phyloP scores from a whole-genome alignment of 2,113 vertebrate genomes.

The human (Homo sapiens) region DNA sequence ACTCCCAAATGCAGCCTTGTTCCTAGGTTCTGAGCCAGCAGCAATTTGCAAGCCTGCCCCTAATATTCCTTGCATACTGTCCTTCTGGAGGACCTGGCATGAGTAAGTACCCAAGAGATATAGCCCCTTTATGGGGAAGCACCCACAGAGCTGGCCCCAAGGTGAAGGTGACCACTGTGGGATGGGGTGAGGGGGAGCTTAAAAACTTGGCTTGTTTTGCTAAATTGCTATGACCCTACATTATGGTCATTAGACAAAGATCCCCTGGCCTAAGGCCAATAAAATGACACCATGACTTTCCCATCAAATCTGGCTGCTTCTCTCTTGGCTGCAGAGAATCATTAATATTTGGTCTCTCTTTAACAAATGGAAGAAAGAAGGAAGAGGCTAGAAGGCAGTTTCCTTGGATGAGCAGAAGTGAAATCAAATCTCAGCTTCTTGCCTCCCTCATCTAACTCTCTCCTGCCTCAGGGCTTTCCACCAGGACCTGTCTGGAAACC shows the following conservation, averaged over 20 bases:
- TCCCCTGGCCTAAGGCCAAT: not conserved
- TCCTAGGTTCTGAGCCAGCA: not conserved
- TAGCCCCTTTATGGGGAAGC: not conserved
- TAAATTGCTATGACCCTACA: not conserved
- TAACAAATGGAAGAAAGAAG: not conserved
- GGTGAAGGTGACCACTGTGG: not conserved
- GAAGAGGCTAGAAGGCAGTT: not conserved
- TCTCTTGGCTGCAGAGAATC: not conserved
- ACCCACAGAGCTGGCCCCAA: not conserved
- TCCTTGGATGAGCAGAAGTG: not conserved
- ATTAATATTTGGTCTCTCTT: not conserved
- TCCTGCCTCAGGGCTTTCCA: not conserved
- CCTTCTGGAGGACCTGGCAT: not conserved
- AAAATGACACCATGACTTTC: not conserved
- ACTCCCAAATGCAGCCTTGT: not conserved
- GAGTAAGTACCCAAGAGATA: not conserved
- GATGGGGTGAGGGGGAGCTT: accelerated
- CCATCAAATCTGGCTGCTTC: not conserved
- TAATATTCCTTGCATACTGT: too few relatives aligned
- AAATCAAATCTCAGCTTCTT: not conserved
- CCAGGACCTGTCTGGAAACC: not conserved
- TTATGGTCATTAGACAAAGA: not conserved
- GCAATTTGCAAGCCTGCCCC: not conserved
- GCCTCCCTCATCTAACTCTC: not conserved
- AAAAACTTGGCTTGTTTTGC: not conserved